These are phyloP conservation scores for Synodontis membranacea DNA, from an alignment of 2,113 vertebrate species.

Conservation along the genomic window DNA sequence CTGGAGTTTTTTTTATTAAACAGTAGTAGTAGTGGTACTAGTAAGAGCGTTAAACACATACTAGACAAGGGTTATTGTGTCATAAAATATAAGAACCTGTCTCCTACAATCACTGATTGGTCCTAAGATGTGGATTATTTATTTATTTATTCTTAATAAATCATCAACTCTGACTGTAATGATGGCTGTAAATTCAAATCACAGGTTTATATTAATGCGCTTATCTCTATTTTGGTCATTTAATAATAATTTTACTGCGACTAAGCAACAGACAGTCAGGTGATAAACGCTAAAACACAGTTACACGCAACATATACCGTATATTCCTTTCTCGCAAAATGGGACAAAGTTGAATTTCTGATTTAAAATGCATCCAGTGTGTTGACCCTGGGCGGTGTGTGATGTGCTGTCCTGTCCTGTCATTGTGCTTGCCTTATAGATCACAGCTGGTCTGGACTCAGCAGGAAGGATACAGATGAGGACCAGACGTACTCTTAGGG, in stretches of 20 bases:
- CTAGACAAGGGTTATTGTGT: not conserved
- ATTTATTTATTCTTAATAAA: too few relatives aligned
- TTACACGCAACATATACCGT: not conserved
- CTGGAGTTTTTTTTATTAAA: too few relatives aligned
- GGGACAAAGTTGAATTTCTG: not conserved
- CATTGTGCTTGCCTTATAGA: conserved; percentile 68
- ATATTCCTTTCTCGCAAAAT: not conserved
- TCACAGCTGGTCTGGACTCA: conserved; percentile 94
- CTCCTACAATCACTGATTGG: not conserved
- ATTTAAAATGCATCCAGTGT: not conserved
- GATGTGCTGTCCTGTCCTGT: not conserved
- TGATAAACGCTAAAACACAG: not conserved
- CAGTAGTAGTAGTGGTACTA: too few relatives aligned
- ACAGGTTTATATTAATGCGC: not conserved
- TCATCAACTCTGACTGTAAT: not conserved
- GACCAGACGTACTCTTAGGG: conserved; percentile 90
- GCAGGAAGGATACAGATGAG: conserved; percentile 97
- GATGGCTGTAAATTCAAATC: not conserved
- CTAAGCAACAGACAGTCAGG: too few relatives aligned
- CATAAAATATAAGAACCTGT: not conserved
- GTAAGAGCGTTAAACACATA: not conserved
- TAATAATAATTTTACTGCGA: not conserved
- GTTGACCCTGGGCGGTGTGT: not conserved
- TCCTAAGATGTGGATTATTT: not conserved
- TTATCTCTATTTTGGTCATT: not conserved